Evolutionary conservation across 2,888 invertebrate genomes (phyloP).

Genomic region (Neria commutata): DNA sequence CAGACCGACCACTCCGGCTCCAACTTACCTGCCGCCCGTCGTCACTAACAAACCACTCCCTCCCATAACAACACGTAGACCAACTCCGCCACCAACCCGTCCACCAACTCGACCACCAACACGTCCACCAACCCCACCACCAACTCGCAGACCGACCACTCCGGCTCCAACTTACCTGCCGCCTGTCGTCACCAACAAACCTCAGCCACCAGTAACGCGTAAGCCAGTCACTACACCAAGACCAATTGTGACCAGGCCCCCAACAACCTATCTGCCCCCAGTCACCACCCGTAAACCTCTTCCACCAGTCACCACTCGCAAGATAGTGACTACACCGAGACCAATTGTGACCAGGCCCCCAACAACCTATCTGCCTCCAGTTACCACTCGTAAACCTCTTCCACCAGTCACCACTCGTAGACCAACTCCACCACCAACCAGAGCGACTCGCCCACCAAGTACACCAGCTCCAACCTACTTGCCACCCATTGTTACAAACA

Average conservation of each 20-base stretch:
- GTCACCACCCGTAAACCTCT: conserved; percentile 40
- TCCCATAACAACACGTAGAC: conserved; percentile 27
- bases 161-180: conserved; percentile 13
- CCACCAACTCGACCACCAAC: conserved; percentile 33
- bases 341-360: conserved; percentile 13
- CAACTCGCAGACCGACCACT: conserved; percentile 32
- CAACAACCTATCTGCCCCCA: conserved; percentile 38
- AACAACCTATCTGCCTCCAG: too few relatives aligned
- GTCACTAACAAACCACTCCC: conserved; percentile 40
- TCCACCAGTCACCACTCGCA: conserved; percentile 31
- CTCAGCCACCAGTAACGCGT: conserved; percentile 32
- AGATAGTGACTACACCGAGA: conserved; percentile 30
- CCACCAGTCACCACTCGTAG: conserved; percentile 21
- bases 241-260: conserved; percentile 33
- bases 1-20: conserved; percentile 32
- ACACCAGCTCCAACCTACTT: conserved; percentile 19
- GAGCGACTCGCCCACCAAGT: conserved; percentile 12
- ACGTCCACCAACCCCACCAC: conserved; percentile 36
- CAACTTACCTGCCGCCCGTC: conserved; percentile 36
- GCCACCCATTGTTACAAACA: conserved; percentile 16
- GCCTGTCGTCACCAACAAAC: conserved; percentile 7
- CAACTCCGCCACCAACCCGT: conserved; percentile 28
- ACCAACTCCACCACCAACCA: conserved; percentile 25
- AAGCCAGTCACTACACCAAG: conserved; percentile 20
- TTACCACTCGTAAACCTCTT: too few relatives aligned